Evolutionary conservation across 2,888 invertebrate genomes (phyloP).

Genomic region (Trissonchulus latispiculum): DNA sequence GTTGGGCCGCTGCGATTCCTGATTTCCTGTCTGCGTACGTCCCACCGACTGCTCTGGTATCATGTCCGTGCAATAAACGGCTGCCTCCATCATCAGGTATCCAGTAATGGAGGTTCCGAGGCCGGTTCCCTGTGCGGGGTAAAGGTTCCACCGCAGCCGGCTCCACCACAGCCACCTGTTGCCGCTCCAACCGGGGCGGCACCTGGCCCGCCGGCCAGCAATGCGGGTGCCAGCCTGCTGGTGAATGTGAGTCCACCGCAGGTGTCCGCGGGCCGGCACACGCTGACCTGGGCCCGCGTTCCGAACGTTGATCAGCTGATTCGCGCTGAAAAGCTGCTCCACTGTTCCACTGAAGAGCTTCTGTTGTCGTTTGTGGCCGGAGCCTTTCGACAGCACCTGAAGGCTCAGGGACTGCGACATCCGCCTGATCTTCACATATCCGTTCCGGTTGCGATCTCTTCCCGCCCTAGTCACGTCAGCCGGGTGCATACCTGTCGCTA

Average conservation of each 20-base stretch:
- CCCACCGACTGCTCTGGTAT: neutral
- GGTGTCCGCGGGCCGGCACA: neutral
- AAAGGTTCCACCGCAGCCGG: no score
- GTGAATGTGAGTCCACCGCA: neutral
- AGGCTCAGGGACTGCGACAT: slow-evolving; percentile 27
- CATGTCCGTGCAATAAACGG: neutral
- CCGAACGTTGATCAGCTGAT: slow-evolving; percentile 22
- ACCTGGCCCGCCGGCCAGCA: neutral
- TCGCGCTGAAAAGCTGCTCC: slow-evolving; percentile 28
- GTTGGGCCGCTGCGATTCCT: neutral
- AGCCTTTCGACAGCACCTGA: slow-evolving; percentile 27
- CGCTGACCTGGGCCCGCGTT: slow-evolving; percentile 24
- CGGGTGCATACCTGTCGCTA: slow-evolving; percentile 29
- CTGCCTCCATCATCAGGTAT: neutral
- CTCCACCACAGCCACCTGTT: no score
- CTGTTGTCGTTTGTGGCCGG: slow-evolving; percentile 29
- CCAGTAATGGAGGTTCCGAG: neutral
- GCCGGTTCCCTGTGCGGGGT: neutral
- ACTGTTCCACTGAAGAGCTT: slow-evolving; percentile 26
- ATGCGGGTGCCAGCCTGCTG: neutral
- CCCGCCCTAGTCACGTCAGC: neutral
- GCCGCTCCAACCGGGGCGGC: neutral
- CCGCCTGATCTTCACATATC: slow-evolving; percentile 27
- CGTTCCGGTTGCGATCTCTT: slow-evolving; percentile 23
- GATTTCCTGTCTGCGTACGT: neutral